Conservation (phyloP, 2,888 invertebrate species). For the Andrena dorsata region DNA sequence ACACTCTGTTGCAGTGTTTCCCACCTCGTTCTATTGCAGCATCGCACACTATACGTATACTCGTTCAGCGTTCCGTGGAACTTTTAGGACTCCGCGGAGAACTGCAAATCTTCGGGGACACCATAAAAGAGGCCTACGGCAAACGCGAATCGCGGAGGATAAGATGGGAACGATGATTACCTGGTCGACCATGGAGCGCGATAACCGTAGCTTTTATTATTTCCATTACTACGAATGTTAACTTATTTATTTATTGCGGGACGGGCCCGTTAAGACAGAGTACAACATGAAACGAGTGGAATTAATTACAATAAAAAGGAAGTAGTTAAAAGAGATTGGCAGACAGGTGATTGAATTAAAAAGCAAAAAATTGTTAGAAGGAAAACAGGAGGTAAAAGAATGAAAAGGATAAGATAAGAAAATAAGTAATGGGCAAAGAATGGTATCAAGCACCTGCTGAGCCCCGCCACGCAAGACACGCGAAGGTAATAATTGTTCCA, state of each 20-base stretch:
- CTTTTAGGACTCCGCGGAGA: not conserved
- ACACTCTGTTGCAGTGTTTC: slow-evolving; percentile 3
- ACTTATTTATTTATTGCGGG: no score
- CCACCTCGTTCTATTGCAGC: not conserved
- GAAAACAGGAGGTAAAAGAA: no score
- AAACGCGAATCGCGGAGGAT: not conserved
- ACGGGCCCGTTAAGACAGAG: no score
- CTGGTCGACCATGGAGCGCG: slow-evolving; percentile 41
- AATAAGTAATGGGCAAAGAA: not conserved
- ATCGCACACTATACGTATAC: not conserved
- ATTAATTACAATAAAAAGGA: no score
- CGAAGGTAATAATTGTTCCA: slow-evolving; percentile 19
- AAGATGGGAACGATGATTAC: slow-evolving; percentile 7
- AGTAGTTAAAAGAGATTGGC: no score
- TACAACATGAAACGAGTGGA: no score
- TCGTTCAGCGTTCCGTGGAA: not conserved
- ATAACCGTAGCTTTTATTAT: slow-evolving; percentile 12
- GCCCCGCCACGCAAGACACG: not conserved
- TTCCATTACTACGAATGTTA: not conserved
- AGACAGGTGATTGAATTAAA: no score
- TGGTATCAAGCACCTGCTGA: no score
- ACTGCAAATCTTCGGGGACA: not conserved
- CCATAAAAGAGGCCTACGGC: not conserved
- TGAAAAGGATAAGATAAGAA: no score
- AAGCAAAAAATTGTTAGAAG: no score